Evolutionary conservation across 2,797 vertebrate genomes (phyloP).

Genomic region (Sarcophilus harrisii): DNA sequence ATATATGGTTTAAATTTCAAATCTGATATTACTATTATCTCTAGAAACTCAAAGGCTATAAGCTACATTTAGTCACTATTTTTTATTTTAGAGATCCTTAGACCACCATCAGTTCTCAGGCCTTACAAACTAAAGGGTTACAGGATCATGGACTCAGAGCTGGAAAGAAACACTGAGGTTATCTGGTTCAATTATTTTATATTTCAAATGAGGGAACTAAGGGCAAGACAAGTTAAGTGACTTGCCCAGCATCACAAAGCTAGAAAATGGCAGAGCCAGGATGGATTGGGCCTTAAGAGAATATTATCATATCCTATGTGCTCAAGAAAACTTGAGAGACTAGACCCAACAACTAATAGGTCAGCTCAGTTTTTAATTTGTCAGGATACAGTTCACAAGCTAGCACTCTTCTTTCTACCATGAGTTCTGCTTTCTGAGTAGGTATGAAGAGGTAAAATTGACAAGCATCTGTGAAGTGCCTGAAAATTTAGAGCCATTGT

Average conservation of each 20-base stretch:
- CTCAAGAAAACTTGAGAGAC: neutral
- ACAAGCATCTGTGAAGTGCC: neutral
- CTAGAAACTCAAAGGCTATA: neutral
- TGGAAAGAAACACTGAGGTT: neutral
- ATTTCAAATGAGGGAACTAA: neutral
- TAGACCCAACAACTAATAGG: neutral
- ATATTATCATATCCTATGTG: neutral
- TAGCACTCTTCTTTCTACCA: neutral
- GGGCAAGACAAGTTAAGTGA: neutral
- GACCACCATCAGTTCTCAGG: neutral
- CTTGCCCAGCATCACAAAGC: neutral
- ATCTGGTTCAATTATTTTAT: neutral
- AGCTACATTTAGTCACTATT: neutral
- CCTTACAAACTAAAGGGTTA: neutral
- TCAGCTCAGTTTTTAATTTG: neutral
- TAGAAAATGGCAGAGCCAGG: neutral
- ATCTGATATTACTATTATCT: neutral
- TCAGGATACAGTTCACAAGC: neutral
- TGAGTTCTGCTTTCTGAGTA: neutral
- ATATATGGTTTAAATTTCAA: neutral
- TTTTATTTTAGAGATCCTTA: neutral
- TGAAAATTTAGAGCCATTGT: neutral
- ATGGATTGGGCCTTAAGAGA: neutral
- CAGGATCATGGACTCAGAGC: neutral
- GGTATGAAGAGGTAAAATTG: neutral